Conservation (phyloP, 92 coral and sea anemone genomes). For the Palythoa caribaeorum region DNA sequence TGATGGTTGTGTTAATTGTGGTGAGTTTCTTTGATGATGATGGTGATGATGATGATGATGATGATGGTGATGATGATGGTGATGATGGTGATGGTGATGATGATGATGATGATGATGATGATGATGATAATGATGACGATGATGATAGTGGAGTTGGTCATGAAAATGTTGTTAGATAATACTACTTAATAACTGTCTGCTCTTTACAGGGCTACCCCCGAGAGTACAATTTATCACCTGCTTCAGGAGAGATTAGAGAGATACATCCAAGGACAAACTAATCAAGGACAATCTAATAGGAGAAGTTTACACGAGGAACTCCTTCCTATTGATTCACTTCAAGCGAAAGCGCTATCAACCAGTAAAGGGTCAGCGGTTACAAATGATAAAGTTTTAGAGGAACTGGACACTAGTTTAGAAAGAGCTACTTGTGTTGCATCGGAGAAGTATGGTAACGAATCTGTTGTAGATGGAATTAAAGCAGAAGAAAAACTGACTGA, state of each 20-base stretch:
- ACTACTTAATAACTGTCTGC: background rate
- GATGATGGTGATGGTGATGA: background rate
- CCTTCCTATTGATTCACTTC: slow-evolving; percentile 29
- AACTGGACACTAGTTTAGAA: slow-evolving; percentile 12
- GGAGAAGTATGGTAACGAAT: background rate
- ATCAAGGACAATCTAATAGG: background rate
- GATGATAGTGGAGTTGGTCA: background rate
- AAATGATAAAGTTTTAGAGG: slow-evolving; percentile 5
- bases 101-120: background rate
- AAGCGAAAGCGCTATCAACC: slow-evolving; percentile 37
- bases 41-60: background rate
- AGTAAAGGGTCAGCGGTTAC: slow-evolving; percentile 36
- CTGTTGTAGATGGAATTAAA: slow-evolving; percentile 9
- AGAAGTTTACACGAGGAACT: slow-evolving; percentile 9
- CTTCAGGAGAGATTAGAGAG: slow-evolving; percentile 28
- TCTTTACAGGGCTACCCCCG: slow-evolving; percentile 34
- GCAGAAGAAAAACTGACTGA: background rate
- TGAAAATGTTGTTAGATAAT: background rate
- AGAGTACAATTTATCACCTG: slow-evolving; percentile 37
- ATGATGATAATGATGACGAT: background rate
- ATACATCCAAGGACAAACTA: slow-evolving; percentile 25
- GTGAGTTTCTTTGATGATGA: background rate
- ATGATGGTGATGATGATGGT: background rate
- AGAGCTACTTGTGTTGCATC: background rate
- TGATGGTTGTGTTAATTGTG: background rate